Base-by-base conservation (phyloP, 2,888 invertebrate genomes). In the Andrena flavipes region DNA sequence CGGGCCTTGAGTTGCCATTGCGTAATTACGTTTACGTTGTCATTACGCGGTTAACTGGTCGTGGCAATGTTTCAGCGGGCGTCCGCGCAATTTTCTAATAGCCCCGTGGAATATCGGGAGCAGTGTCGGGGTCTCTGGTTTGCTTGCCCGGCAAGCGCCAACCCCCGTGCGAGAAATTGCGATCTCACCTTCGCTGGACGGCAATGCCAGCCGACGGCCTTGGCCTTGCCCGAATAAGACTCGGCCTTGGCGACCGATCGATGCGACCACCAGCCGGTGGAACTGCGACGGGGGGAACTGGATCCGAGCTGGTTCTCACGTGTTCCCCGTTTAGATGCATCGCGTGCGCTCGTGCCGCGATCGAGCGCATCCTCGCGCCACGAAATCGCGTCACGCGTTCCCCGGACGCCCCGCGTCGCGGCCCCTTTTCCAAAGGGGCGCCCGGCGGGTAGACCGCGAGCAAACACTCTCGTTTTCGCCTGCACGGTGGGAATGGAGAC, bases 211-310 rank as follows among this genome's bases (percentile, higher is more conserved):
- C 90, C 87, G 87, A 88, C 87, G 91, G 90, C 92, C 92, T 92
- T 92, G 92, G 91, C 92, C 92, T 92, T 92, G 91, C 91, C 91
- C 92, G 91, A 88, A 88, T 88, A 88, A 88, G 88, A 86, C 82
- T 82, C 85, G 86, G 77, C 92, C 92, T 92, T 92, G 91, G 86
- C 89, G 88, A 87, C 84, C 88, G 91, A 92, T 92, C 92, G 92
- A 92, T 92, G 91, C 90, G 85, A 86, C 82, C 81, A 77, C 69
- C 86, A 67, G 80, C 69, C 86, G 85, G 72, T 83, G 86, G 86
- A 84, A 84, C 76, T 80, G 75, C 82, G 76, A 75, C 74, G 69
- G 59, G 63, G 63, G 79, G 67, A 62, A 87, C 79, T 84, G 84
- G 73, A 85, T 86, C 72, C 76, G 80, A 82, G 84, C 88, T 85